These are phyloP conservation scores for Nemurella pictetii DNA, from an alignment of 2,888 invertebrate species.

Conservation along the genomic window DNA sequence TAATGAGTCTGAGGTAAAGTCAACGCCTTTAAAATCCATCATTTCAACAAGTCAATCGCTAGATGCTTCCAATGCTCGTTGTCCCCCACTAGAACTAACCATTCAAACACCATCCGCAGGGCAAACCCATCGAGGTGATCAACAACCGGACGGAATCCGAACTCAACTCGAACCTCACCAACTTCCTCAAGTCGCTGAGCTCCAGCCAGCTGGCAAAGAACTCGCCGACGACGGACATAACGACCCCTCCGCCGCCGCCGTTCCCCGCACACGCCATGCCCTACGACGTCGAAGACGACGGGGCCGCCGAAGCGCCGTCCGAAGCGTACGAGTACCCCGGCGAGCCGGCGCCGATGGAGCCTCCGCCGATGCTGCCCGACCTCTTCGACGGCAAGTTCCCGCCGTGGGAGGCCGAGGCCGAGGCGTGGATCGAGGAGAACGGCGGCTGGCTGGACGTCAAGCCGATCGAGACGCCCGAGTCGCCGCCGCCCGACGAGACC, in stretches of 20 bases:
- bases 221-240: slow-evolving; percentile 45
- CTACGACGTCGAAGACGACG: too few species aligned
- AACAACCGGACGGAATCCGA: slow-evolving; percentile 56
- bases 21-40: not conserved
- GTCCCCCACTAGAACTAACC: slow-evolving; percentile 44
- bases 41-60: not conserved
- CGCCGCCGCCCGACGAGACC: slow-evolving; percentile 67
- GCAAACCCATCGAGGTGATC: slow-evolving; percentile 62
- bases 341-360: slow-evolving; percentile 36
- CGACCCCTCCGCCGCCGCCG: slow-evolving; percentile 51
- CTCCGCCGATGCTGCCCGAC: slow-evolving; percentile 43
- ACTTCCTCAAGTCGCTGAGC: slow-evolving; percentile 59
- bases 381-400: slow-evolving; percentile 51
- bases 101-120: slow-evolving; percentile 46
- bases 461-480: slow-evolving; percentile 63
- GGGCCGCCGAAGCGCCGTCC: not conserved
- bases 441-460: slow-evolving; percentile 47
- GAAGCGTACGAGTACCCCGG: slow-evolving; percentile 21
- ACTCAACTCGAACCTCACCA: slow-evolving; percentile 59
- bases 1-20: not conserved
- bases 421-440: slow-evolving; percentile 46
- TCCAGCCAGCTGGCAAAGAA: slow-evolving; percentile 49
- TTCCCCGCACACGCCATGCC: slow-evolving; percentile 52
- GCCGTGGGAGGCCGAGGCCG: slow-evolving; percentile 49
- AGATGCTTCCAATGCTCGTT: too few species aligned